Conservation (phyloP, 2,797 vertebrate genomes). For the Macropus fuliginosus region DNA sequence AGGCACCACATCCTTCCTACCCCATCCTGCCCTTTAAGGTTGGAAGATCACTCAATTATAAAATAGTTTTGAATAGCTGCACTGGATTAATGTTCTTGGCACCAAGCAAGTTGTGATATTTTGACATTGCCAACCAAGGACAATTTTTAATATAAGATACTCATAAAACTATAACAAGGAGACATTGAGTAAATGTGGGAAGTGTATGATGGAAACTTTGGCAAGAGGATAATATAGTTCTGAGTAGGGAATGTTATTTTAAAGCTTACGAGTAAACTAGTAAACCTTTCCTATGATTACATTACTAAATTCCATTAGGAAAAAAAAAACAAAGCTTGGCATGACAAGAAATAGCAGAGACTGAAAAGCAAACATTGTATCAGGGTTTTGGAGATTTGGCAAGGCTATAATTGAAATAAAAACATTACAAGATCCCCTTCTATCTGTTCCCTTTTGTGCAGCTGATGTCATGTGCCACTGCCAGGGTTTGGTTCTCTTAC, state of each 20-base stretch:
- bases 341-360: neutral
- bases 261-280: neutral
- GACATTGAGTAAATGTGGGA: conserved; percentile 6
- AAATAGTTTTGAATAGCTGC: conserved; percentile 20
- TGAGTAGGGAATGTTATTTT: neutral
- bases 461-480: neutral
- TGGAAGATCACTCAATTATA: conserved; percentile 42
- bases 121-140: conserved; percentile 31
- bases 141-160: conserved; percentile 10
- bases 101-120: conserved; percentile 1
- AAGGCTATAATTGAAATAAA: neutral
- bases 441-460: neutral
- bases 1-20: neutral
- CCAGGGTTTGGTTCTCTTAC: neutral
- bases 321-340: neutral
- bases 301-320: neutral
- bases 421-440: neutral
- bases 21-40: neutral
- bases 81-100: conserved; percentile 3
- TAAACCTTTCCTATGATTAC: neutral
- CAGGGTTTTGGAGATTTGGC: conserved; percentile 4
- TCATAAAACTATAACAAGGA: conserved; percentile 16
- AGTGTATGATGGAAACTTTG: neutral
- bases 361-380: conserved; percentile 10
- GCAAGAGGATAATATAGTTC: neutral